Conservation (phyloP, 2,113 vertebrate genomes). For the Toxotes chatareus region DNA sequence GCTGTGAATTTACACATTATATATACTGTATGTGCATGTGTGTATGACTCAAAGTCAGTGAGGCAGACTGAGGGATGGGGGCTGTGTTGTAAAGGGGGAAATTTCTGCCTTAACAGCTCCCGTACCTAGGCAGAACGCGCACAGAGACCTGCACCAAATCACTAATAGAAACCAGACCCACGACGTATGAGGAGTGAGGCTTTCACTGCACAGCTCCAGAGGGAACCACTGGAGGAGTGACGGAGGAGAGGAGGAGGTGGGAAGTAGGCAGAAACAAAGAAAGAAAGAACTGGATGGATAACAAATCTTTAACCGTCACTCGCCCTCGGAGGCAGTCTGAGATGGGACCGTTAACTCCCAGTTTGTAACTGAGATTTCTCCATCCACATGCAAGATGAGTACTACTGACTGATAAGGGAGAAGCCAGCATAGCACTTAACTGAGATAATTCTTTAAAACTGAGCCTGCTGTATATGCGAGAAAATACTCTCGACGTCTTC, state of each 20-base stretch:
- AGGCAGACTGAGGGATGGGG: constrained; percentile 38
- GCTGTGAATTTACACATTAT: constrained; percentile 27
- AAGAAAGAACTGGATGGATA: constrained; percentile 11
- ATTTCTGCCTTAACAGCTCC: constrained; percentile 74
- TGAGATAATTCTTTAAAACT: constrained; percentile 53
- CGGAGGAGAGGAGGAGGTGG: constrained; percentile 31
- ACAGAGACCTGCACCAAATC: constrained; percentile 67
- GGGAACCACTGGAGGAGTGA: constrained; percentile 57
- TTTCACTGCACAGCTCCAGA: constrained; percentile 57
- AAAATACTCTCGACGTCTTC: constrained; percentile 33
- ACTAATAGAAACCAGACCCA: constrained; percentile 82
- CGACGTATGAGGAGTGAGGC: constrained; percentile 50
- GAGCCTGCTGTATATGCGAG: constrained; percentile 37
- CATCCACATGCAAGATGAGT: constrained; percentile 31
- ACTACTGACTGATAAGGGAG: constrained; percentile 55
- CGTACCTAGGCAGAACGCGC: constrained; percentile 70
- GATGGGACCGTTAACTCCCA: constrained; percentile 28
- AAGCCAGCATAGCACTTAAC: constrained; percentile 51
- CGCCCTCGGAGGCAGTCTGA: not conserved
- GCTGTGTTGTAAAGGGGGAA: constrained; percentile 60
- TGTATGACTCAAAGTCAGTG: constrained; percentile 44
- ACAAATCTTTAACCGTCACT: constrained; percentile 43
- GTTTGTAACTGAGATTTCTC: constrained; percentile 40
- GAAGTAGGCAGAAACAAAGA: constrained; percentile 9
- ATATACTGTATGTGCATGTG: constrained; percentile 27